Percentiles rank a stretch among this genome's conserved stretches.
Evolutionary conservation across 2,113 vertebrate genomes (phyloP).

Genomic region (Colinus virginianus): DNA sequence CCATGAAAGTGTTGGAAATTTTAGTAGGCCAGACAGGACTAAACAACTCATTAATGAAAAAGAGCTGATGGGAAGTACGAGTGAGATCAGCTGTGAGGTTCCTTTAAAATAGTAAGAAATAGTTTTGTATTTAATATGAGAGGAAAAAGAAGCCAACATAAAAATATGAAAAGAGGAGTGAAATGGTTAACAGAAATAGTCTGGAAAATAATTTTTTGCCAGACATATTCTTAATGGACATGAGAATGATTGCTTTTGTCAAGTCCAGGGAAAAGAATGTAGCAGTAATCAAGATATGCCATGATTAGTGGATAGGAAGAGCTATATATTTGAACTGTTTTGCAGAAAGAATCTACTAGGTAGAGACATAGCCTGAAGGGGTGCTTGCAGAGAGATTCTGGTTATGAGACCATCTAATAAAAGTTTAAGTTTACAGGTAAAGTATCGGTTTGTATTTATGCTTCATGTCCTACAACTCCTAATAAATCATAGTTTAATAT

Average conservation of each 20-base stretch:
- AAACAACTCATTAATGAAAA: constrained; percentile 1
- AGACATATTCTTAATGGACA: constrained; percentile 7
- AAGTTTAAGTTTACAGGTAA: constrained; percentile 1
- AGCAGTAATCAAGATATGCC: constrained; percentile 26
- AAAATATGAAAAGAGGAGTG: not conserved
- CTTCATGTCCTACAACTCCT: not conserved
- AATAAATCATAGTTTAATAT: constrained; percentile 8
- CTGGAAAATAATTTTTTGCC: constrained; percentile 44
- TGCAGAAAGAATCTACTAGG: not conserved
- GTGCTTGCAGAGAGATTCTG: not conserved
- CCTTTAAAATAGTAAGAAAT: not conserved
- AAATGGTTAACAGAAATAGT: constrained; percentile 30
- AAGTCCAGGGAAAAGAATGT: constrained; percentile 39
- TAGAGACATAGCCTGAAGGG: not conserved
- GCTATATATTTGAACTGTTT: constrained; percentile 7
- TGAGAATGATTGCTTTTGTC: constrained; percentile 43
- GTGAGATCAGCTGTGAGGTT: not conserved
- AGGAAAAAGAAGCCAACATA: not conserved
- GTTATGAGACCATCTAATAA: not conserved
- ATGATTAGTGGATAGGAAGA: constrained; percentile 36
- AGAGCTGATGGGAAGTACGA: not conserved
- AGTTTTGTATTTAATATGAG: not conserved
- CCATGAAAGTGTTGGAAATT: not conserved
- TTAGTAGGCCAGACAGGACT: not conserved
- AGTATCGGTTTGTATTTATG: not conserved